Evolutionary conservation across 1,140 invertebrate genomes (phyloP), one percentile per base, ranked within the genome.

Genomic region (Pseudomyrmex pallidus): DNA sequence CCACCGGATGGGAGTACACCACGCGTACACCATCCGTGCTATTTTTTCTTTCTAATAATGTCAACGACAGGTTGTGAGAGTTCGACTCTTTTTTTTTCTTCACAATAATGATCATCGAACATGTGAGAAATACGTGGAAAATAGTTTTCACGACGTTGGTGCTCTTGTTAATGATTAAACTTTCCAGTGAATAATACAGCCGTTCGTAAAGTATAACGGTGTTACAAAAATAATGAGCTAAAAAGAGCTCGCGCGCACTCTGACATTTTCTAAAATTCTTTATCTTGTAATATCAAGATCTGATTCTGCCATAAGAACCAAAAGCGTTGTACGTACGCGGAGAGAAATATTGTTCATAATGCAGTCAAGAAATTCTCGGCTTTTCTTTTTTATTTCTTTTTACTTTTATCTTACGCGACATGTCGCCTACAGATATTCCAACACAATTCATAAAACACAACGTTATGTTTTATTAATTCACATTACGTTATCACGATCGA

Each of bases 161-260:
- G 52, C 12, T n/a, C 15, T 50, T 64, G 48, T 57, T 7, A 61
- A 25, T 35, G 73, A 50, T 46, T 13, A 15, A 35, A 35, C 17
- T 17, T 22, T 20, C 15, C 15, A 35, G 70, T 22, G 63, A 67
- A 46, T 59, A n/a, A 80, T 48, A 48, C 54, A 44, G 64, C 22
- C n/a, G 44, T 50, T 48, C 54, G 8, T 56, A 8, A 72, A 48
- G 17, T 13, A 80, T 50, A 59, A 80, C 70, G 61, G 66, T 56
- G 76, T n/a, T 70, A 56, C 76, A 80, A 72, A 70, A 72, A 80
- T 80, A 80, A 80, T 80, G 66, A 70, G 66, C 66, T 80, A 80
- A 80, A 80, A 80, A 80, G 66, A 80, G 72, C 66, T 61, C 52
- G 44, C 66, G 76, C 54, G 76, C 76, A 80, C 76, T 80, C 66